phyloP scores from a whole-genome alignment of 2,888 invertebrate species.

The Campoplex nolae region DNA sequence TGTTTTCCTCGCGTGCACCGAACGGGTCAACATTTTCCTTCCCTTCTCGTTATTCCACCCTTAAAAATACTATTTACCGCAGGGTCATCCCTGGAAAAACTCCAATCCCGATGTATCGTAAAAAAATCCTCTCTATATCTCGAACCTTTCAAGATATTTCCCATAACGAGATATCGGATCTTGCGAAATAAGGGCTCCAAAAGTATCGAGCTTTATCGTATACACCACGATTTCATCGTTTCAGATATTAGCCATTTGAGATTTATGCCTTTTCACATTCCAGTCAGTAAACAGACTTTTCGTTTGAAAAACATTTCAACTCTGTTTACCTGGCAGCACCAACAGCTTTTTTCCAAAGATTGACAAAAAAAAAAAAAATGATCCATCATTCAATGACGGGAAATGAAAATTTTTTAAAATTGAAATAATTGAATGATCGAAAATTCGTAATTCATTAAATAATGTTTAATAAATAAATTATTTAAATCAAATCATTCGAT shows the following conservation, averaged over 20 bases:
- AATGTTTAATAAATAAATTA: too few species aligned
- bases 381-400: too few species aligned
- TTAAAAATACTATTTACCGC: slow-evolving; percentile 33
- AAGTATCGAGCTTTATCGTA: neutral
- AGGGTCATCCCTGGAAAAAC: neutral
- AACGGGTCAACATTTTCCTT: neutral
- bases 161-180: neutral
- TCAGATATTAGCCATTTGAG: neutral
- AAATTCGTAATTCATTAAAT: too few species aligned
- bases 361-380: too few species aligned
- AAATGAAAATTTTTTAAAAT: too few species aligned
- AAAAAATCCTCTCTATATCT: neutral
- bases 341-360: too few species aligned
- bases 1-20: slow-evolving; percentile 36
- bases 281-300: neutral
- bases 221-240: slow-evolving; percentile 2
- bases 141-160: neutral
- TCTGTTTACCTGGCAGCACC: neutral
- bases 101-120: slow-evolving; percentile 7
- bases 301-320: neutral
- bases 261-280: neutral
- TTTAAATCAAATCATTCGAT: neutral
- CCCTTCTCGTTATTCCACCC: neutral
- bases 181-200: slow-evolving; percentile 15
- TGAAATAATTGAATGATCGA: too few species aligned